Base-by-base conservation (phyloP, 23 tunicate species). In the Botrylloides violaceus region DNA sequence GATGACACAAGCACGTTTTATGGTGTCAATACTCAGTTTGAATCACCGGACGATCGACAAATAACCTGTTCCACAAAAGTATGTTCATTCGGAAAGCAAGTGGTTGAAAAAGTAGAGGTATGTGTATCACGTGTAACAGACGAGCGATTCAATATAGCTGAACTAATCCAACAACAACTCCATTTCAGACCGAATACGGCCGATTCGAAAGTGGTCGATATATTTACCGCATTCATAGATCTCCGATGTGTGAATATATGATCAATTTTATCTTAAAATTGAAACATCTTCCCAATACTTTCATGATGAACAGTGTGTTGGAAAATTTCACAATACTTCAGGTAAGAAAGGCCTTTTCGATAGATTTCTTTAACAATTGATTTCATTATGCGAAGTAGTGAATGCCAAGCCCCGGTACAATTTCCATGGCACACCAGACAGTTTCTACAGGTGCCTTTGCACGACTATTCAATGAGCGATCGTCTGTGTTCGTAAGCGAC, bases 221-320 rank as follows among this genome's bases (percentile, higher is more conserved):
- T 68, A 33, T 75, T 21, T 90, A 83, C 74, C 75, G 85, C 60
- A 79, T 90, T 37, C 75, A 75, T 71, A 80, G 90, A 31, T 90
- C 97, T 3, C 85, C 85, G 32, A 90, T 90, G 97, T 90, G 97
- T 60, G 97, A 90, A 56, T 90, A 90, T 63, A 90, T 90, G 97
- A 79, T 90, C 85, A 90, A 90, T 71, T 90, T 90, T 65, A 90
- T 90, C 56, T 58, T 80, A n/a, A 83, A 80, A 70, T 74, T 90
- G 4, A 90, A 90, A 71, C 90, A 79, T 39, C 79, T 90, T 9
- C 97, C 97, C 27, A 89, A 90, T 53, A 83, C 74, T 37, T 79
- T 82, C 71, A 90, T 90, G 97, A 90, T 83, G 90, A 90, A 90
- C 90, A 90, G 90, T 48, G 97, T 90, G 55, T 70, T 90, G 31